These are phyloP conservation scores for Mimumesa dahlbomi DNA, from an alignment of 2,888 invertebrate genomes.

Conservation along the genomic window DNA sequence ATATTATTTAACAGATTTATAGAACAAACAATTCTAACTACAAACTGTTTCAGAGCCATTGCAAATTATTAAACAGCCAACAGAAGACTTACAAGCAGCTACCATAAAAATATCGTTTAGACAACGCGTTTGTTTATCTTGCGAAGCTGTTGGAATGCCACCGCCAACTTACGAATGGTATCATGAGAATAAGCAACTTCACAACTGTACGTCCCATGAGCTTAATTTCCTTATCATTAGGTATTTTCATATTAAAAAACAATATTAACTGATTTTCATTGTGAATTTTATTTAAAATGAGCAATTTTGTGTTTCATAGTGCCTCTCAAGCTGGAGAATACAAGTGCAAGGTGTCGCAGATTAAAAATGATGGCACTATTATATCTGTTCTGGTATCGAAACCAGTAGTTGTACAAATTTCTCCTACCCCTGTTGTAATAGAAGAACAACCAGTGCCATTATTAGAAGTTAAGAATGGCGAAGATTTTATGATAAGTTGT, in stretches of 20 bases:
- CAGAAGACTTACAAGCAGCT: conserved; percentile 28
- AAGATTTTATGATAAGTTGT: conserved; percentile 63
- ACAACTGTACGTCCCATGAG: conserved; percentile 52
- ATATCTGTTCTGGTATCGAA: conserved; percentile 55
- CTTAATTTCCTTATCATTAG: conserved; percentile 64
- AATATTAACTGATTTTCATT: not conserved
- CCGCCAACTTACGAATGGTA: conserved; percentile 74
- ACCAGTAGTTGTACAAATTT: conserved; percentile 61
- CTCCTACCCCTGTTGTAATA: conserved; percentile 61
- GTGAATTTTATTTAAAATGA: not conserved
- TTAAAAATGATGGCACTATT: conserved; percentile 54
- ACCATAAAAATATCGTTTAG: conserved; percentile 58
- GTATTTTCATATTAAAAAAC: conserved; percentile 39
- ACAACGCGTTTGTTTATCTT: conserved; percentile 60
- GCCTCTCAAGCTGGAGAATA: conserved; percentile 68
- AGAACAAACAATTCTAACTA: not conserved
- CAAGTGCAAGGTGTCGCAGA: conserved; percentile 67
- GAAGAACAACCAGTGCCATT: conserved; percentile 64
- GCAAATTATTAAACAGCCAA: conserved; percentile 68
- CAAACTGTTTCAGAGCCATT: conserved; percentile 62
- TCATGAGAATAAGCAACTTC: conserved; percentile 61
- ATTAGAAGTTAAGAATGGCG: conserved; percentile 64
- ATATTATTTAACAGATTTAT: not conserved
- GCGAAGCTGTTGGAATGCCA: conserved; percentile 73
- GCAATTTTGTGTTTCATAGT: conserved; percentile 40